Base-by-base conservation (phyloP, 2,113 vertebrate genomes). In the Anarrhichthys ocellatus region DNA sequence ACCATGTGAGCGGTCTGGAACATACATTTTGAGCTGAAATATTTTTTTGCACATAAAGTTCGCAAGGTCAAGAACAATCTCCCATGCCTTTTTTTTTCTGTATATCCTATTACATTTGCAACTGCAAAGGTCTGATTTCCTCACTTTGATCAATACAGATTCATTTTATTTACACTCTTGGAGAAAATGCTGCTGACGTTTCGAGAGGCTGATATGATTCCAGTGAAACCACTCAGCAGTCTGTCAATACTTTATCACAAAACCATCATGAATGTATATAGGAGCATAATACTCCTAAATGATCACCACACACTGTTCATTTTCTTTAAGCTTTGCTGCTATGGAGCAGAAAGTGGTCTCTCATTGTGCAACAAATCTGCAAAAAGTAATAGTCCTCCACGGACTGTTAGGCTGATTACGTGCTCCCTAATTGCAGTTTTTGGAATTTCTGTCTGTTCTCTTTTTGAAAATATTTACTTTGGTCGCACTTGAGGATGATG, bases 381-480 rank as follows among this genome's bases (percentile, higher is more conserved):
- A 62, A 13, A 72, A 64, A 66, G 44, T 69, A 14, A 40, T 17
- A 27, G 34, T 48, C 36, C 17, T 72, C 22, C 56, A 74, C 29
- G 38, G 36, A 27, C 46, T 32, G 44, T 40, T 36, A 29, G 20
- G 27, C 27, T 56, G 27, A 69, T 58, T 40, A 8, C 29, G 44
- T 14, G 29, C 36, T 9, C 36, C 56, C 70, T 58, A n/a, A 75
- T 63, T 64, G 65, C 29, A 5, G 4, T 17, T 29, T 24, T 22
- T 63, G 29, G 29, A 40, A 67, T 61, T 52, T 81, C 9, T 59
- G 70, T 66, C 63, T 6, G 52, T 24, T 66, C 63, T 27, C 67
- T 59, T 29, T 20, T 22, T 50, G 36, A 17, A 78, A 86, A 78
- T 65, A 83, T 83, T 75, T 81, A 73, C 52, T 73, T 56, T 67